These are phyloP conservation scores for Falco concolor DNA, from an alignment of 2,797 vertebrate species.

Conservation along the genomic window DNA sequence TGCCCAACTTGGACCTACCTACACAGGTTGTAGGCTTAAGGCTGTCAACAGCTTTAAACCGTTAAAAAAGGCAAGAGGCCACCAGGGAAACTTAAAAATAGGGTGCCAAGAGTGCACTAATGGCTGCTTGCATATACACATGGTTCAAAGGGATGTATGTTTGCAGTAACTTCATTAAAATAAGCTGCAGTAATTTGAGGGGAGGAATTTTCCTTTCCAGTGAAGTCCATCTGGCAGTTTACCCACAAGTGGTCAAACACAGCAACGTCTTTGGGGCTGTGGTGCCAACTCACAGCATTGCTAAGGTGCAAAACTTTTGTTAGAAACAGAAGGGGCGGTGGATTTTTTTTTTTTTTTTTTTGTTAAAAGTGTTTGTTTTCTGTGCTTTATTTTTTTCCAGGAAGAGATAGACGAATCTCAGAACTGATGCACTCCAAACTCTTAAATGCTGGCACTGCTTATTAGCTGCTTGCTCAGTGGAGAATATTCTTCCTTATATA, in stretches of 20 bases:
- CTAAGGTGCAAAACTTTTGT: neutral
- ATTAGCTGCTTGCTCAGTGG: constrained; percentile 47
- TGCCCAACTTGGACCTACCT: neutral
- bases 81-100: too few species aligned
- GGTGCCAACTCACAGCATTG: neutral
- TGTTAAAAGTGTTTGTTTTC: neutral
- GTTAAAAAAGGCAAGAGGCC: neutral
- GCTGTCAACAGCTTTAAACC: neutral
- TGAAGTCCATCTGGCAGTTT: neutral
- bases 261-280: neutral
- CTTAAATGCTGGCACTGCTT: constrained; percentile 52
- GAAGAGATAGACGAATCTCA: constrained; percentile 49
- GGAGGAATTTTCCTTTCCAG: neutral
- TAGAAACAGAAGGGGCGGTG: neutral
- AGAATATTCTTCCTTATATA: constrained; percentile 67
- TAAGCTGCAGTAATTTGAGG: neutral
- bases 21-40: neutral
- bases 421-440: constrained; percentile 43
- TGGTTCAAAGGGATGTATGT: neutral
- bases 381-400: constrained; percentile 47
- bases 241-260: neutral
- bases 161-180: neutral
- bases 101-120: neutral
- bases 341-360: neutral
- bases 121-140: neutral